Evolutionary conservation across 2,797 vertebrate genomes (phyloP).

Genomic region (Gymnoscopelus braueri): DNA sequence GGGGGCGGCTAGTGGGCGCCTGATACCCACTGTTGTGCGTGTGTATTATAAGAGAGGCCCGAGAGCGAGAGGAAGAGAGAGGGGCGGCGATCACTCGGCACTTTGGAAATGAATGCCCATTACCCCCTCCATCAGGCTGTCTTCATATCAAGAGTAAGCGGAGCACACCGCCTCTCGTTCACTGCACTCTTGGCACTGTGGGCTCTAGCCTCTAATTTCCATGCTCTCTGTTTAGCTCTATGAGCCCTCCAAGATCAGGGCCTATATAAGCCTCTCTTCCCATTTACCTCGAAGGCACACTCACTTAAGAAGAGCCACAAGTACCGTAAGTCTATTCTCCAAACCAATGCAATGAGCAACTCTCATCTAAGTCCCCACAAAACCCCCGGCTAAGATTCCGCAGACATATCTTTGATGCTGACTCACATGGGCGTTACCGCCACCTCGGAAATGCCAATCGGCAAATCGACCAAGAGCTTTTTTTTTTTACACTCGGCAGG

Average conservation of each 20-base stretch:
- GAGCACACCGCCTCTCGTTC: constrained; percentile 13
- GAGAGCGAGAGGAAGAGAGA: constrained; percentile 22
- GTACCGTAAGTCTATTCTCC: neutral
- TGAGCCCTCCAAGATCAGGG: neutral
- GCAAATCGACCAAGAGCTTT: too few relatives aligned
- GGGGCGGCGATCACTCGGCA: constrained; percentile 17
- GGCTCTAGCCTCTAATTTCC: constrained; percentile 36
- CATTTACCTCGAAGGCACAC: neutral
- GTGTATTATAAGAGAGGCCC: constrained; percentile 20
- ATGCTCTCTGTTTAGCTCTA: neutral
- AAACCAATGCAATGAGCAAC: neutral
- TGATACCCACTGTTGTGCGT: neutral
- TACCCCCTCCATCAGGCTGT: constrained; percentile 24
- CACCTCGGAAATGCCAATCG: too few relatives aligned
- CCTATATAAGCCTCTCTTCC: neutral
- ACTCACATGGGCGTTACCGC: neutral
- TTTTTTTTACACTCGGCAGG: constrained; percentile 3
- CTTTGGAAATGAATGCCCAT: constrained; percentile 38
- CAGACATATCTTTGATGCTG: neutral
- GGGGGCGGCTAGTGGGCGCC: neutral
- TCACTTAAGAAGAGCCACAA: constrained; percentile 14
- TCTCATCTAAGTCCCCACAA: neutral
- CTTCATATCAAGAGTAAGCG: constrained; percentile 10
- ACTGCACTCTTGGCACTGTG: constrained; percentile 26
- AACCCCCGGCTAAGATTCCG: too few relatives aligned